Evolutionary conservation across 2,113 vertebrate species (phyloP), one percentile per base, ranked within the genome.

Genomic region (Thamnaconus septentrionalis): DNA sequence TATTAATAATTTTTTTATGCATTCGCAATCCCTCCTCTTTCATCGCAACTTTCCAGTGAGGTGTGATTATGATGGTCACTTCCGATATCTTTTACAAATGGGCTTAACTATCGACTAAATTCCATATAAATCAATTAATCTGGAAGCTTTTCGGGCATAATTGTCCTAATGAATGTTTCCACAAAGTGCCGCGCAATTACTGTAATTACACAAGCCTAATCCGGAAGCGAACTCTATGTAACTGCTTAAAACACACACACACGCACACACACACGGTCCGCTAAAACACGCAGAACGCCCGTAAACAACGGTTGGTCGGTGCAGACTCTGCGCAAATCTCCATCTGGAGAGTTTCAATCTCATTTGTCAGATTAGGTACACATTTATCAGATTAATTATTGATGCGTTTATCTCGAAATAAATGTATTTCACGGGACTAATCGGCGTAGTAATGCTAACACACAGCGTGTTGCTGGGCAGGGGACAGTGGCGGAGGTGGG

Each of bases 331-430:
- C 62, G 59, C 51, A 76, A 69, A 73, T 73, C 72, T 83, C 88
- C 88, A 87, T 90, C 88, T 88, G 88, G 84, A 75, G 64, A 69
- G 68, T 75, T 84, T 79, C 7, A 77, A 44, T 65, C 52, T 53
- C 72, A 73, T 87, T 85, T 74, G 80, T 85, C 73, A 80, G 78
- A 90, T 88, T 88, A 87, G 73, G 68, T 46, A 47, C 75, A 85
- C 66, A 83, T 86, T 87, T 85, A 76, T 75, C 56, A 66, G 82
- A 90, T 85, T 87, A 66, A 83, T 84, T 84, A 80, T 81, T 81
- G n/a, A 59, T 49, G 55, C 68, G 77, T 82, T 82, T 86, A 71
- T 79, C 82, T 64, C 76, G 0, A 3, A 11, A 55, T 53, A 70
- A 65, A 65, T 75, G 59, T 41, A 65, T 79, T 83, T 72, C 47